phyloP scores from a whole-genome alignment of 1,140 invertebrate species.

The Cotesia chilonis region DNA sequence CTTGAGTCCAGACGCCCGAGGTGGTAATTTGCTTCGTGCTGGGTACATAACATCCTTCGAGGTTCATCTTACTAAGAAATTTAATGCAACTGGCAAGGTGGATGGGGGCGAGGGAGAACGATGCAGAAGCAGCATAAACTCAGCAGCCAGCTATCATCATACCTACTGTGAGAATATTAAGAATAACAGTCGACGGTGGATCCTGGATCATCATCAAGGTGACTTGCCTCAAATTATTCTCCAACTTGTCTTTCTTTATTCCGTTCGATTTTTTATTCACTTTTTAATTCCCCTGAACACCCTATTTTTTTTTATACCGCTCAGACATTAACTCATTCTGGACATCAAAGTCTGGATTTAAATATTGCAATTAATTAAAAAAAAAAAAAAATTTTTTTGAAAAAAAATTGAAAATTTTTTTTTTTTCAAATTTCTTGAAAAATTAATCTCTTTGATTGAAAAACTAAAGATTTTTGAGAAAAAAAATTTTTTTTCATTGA shows the following conservation, averaged over 20 bases:
- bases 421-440: too few species aligned
- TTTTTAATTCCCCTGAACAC: conserved; percentile 24
- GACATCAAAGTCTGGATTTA: too few species aligned
- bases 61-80: conserved; percentile 40
- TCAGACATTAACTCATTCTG: too few species aligned
- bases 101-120: not conserved
- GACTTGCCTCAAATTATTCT: conserved; percentile 48
- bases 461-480: too few species aligned
- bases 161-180: conserved; percentile 41
- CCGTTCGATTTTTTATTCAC: conserved; percentile 16
- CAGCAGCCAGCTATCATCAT: conserved; percentile 44
- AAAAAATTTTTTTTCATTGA: too few species aligned
- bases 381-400: too few species aligned
- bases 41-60: conserved; percentile 21
- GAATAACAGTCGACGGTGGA: conserved; percentile 27
- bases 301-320: conserved; percentile 34
- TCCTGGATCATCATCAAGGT: conserved; percentile 45
- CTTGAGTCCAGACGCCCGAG: conserved; percentile 43
- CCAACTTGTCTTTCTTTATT: conserved; percentile 12
- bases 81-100: conserved; percentile 45
- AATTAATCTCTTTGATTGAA: too few species aligned
- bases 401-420: too few species aligned
- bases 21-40: conserved; percentile 43
- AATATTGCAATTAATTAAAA: too few species aligned
- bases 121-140: too few species aligned